phyloP scores from a whole-genome alignment of 2,797 vertebrate genomes.

The Cirrhinus mrigala region DNA sequence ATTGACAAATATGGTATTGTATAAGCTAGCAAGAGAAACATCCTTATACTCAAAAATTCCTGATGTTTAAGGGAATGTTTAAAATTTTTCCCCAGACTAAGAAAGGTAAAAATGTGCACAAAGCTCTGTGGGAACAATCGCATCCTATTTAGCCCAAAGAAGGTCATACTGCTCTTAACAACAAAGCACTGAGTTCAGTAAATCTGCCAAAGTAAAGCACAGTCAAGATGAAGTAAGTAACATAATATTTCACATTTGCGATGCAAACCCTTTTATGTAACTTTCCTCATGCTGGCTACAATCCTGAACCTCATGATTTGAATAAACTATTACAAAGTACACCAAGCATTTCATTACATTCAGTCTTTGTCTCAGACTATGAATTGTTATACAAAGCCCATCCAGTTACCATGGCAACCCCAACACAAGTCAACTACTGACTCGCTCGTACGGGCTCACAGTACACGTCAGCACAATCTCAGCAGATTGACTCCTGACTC shows the following conservation, averaged over 20 bases:
- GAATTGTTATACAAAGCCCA: slow-evolving; percentile 9
- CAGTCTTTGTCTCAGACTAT: slow-evolving; percentile 39
- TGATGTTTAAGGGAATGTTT: neutral
- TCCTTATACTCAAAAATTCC: neutral
- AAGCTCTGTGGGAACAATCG: neutral
- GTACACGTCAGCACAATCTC: slow-evolving; percentile 52
- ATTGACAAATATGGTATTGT: neutral
- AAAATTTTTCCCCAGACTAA: neutral
- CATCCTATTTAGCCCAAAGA: slow-evolving; percentile 25
- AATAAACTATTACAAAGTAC: slow-evolving; percentile 10
- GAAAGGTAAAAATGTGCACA: neutral
- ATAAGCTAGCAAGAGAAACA: neutral
- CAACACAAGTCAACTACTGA: slow-evolving; percentile 61
- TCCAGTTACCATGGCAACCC: slow-evolving; percentile 68
- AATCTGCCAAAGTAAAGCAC: slow-evolving; percentile 17
- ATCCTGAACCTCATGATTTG: neutral
- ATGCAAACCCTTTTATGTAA: slow-evolving; percentile 6
- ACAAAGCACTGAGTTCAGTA: neutral
- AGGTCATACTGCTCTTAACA: slow-evolving; percentile 1
- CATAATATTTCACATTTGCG: neutral
- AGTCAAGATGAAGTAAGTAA: neutral
- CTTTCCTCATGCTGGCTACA: slow-evolving; percentile 7
- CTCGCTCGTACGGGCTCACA: slow-evolving; percentile 53
- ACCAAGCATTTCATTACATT: neutral
- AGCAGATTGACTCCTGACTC: slow-evolving; percentile 55